Evolutionary conservation across 2,113 vertebrate genomes (phyloP), one percentile per base, ranked within the genome.

Genomic region (Paraplagusia blochii): DNA sequence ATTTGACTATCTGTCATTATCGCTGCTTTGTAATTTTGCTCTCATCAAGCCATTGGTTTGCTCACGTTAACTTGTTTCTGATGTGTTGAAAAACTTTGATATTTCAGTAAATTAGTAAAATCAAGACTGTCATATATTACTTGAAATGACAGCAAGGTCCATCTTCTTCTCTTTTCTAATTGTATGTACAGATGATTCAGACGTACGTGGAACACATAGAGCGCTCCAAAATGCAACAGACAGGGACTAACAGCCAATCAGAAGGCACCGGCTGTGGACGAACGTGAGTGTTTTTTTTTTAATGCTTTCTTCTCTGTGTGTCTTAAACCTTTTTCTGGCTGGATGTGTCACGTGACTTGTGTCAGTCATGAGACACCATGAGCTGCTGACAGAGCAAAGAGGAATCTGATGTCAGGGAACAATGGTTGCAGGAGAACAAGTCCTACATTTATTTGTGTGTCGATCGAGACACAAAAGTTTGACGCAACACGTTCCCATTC

Each of bases 121-220:
- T n/a, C n/a, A n/a, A n/a, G n/a, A n/a, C n/a, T n/a, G n/a, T n/a
- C n/a, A n/a, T n/a, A n/a, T n/a, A n/a, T n/a, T n/a, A n/a, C n/a
- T n/a, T n/a, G n/a, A 29, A 29, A 29, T 29, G 22, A 29, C 3
- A 29, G 6, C 22, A 29, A 29, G 22, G 22, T 2, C 22, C 2
- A 29, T 6, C 4, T 44, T 44, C 15, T 44, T 44, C 43, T 35
- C 48, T 13, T 7, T 13, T 7, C 0, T 40, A 2, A 0, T 45
- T 39, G 11, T 29, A 29, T 29, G 2, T 29, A 1, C 85, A 99
- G 97, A 99, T 99, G 95, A 99, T 99, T 74, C 97, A 99, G 90
- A 98, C 95, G 1, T 99, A 98, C 0, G 93, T 99, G 57, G 97
- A 98, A 53, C 94, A 98, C 85, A 98, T 99, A 16, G 96, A 99